Evolutionary conservation across 2,888 invertebrate species (phyloP), one percentile per base, ranked within the genome.

Genomic region (Hemaris fuciformis): DNA sequence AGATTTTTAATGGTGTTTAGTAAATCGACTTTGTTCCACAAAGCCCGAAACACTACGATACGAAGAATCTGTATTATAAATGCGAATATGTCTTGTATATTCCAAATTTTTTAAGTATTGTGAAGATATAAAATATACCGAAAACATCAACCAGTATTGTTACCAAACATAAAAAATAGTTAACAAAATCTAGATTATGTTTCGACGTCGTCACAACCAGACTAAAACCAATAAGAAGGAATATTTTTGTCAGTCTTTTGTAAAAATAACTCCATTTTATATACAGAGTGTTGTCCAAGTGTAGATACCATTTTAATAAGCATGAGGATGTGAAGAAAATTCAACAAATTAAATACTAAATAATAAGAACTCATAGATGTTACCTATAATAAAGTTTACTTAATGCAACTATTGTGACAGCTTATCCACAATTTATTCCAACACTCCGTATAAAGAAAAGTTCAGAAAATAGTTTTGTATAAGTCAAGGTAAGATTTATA

Each of bases 161-260:
- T n/a, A 4, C n/a, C 38, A 38, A 38, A 38, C 38, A 38, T n/a
- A 38, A 13, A 38, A 13, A 38, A 38, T 8, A 38, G 38, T 13
- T 4, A 38, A 38, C n/a, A 31, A 6, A 31, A 31, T 31, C 31
- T 10, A 31, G 31, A 31, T 31, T 10, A 31, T 31, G 31, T 31
- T 42, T 15, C 42, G 20, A 43, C 18, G 10, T 43, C 20, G 43
- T 20, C 18, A 43, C 43, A 8, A 31, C 10, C 31, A 53, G 53
- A 53, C 18, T 31, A 53, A 53, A 53, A 53, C 15, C 53, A 53
- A 31, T 53, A 53, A 18, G 15, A 42, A 53, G 31, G 18, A 53
- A 31, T 53, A 60, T 60, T 56, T 60, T 42, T 13, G 42, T 62
- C 62, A 62, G 62, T 62, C 62, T 62, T 62, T 62, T 38, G 43